Percentiles rank a stretch among this genome's conserved stretches.
Evolutionary conservation across 2,888 invertebrate species (phyloP).

Genomic region (Platerodrilus igneus): DNA sequence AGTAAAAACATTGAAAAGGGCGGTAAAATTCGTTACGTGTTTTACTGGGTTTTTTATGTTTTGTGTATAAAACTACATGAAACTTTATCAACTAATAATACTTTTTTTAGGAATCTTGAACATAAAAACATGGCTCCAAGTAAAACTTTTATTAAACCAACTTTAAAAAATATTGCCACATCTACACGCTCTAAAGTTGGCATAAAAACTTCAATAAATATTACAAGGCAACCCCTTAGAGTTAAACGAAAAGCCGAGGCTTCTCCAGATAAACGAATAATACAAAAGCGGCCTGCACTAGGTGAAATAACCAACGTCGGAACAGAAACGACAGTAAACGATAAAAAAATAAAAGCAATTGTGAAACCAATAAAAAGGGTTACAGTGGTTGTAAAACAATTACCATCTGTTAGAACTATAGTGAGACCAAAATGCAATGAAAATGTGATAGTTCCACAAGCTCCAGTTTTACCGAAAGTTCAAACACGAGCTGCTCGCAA

Average conservation of each 20-base stretch:
- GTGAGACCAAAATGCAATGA: slow-evolving; percentile 45
- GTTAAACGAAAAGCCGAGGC: slow-evolving; percentile 77
- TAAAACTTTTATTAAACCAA: slow-evolving; percentile 53
- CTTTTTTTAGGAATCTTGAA: too few species aligned
- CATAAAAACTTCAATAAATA: slow-evolving; percentile 22
- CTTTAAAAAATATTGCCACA: slow-evolving; percentile 35
- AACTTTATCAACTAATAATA: too few species aligned
- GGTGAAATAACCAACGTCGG: slow-evolving; percentile 85
- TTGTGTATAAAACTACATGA: too few species aligned
- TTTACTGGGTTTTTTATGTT: too few species aligned
- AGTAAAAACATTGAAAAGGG: too few species aligned
- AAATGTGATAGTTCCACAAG: slow-evolving; percentile 40
- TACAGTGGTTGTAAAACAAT: slow-evolving; percentile 40
- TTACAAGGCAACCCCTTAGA: slow-evolving; percentile 47
- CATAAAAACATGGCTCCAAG: slow-evolving; percentile 59
- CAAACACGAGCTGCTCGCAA: slow-evolving; percentile 41
- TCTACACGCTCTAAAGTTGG: slow-evolving; percentile 55
- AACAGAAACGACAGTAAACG: slow-evolving; percentile 36
- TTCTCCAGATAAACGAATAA: slow-evolving; percentile 71
- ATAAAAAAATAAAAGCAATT: slow-evolving; percentile 28
- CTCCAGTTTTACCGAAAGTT: slow-evolving; percentile 37
- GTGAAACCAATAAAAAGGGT: slow-evolving; percentile 52
- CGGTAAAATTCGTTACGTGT: too few species aligned
- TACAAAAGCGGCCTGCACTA: slow-evolving; percentile 76
- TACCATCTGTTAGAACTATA: slow-evolving; percentile 42